Evolutionary conservation across 2,113 vertebrate genomes (phyloP).

Genomic region (Leiothrix lutea): DNA sequence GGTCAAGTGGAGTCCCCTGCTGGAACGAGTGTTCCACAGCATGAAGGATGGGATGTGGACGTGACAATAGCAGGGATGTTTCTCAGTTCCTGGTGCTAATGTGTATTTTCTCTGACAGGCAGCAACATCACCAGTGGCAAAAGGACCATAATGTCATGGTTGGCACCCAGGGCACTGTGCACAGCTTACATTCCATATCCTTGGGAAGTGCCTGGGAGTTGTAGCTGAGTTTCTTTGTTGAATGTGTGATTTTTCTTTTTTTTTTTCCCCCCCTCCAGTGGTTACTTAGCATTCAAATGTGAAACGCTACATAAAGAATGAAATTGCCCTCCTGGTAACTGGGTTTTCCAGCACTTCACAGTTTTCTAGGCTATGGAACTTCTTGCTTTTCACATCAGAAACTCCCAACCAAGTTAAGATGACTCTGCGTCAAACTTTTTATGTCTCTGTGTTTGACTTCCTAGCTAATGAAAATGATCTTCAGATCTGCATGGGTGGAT

Average conservation of each 20-base stretch:
- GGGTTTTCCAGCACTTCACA: neutral
- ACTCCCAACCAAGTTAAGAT: slow-evolving; percentile 24
- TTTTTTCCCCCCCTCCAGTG: neutral
- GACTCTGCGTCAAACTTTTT: slow-evolving; percentile 13
- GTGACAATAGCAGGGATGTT: neutral
- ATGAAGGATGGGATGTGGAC: neutral
- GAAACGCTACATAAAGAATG: slow-evolving; percentile 36
- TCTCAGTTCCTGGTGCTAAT: neutral
- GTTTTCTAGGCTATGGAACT: slow-evolving; percentile 5
- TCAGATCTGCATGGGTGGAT: slow-evolving; percentile 6
- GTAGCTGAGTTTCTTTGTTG: neutral
- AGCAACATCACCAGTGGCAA: neutral
- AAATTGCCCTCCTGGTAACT: slow-evolving; percentile 6
- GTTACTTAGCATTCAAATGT: slow-evolving; percentile 4
- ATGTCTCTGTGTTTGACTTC: slow-evolving; percentile 8
- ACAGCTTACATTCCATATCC: fast-evolving
- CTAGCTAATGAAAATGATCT: slow-evolving; percentile 21
- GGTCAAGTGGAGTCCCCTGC: slow-evolving; percentile 43
- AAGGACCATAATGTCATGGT: neutral
- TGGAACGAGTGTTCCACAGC: neutral
- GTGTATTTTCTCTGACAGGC: neutral
- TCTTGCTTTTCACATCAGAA: slow-evolving; percentile 14
- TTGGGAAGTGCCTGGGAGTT: neutral
- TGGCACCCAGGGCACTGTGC: neutral
- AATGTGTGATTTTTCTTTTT: neutral